Evolutionary conservation across 1,140 invertebrate species (phyloP).

Genomic region (Archivesica marissinica): DNA sequence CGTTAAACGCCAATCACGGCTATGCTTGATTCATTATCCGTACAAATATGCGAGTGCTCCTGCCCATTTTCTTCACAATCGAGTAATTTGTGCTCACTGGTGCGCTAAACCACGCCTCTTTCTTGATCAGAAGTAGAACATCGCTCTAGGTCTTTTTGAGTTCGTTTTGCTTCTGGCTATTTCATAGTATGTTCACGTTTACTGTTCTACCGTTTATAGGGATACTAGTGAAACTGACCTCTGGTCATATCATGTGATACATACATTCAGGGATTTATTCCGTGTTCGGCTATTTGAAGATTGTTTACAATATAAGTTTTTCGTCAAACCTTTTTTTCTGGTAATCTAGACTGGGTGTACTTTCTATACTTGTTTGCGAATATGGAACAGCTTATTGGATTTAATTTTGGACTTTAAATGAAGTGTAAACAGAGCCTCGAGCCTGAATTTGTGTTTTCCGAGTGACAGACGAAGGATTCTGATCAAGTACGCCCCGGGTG

Average conservation of each 20-base stretch:
- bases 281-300: background rate
- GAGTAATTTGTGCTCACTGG: constrained; percentile 36
- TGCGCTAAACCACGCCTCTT: constrained; percentile 40
- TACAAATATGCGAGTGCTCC: background rate
- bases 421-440: constrained; percentile 20
- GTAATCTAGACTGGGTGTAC: background rate
- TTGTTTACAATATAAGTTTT: background rate
- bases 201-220: constrained; percentile 23
- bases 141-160: constrained; percentile 52
- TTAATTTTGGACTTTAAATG: constrained; percentile 15
- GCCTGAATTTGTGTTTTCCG: background rate
- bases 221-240: constrained; percentile 40
- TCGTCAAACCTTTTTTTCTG: constrained; percentile 18
- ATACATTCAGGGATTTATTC: constrained; percentile 13
- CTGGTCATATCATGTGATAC: background rate
- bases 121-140: constrained; percentile 47
- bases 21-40: constrained; percentile 6
- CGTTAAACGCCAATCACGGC: constrained; percentile 49
- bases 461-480: background rate
- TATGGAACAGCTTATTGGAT: constrained; percentile 1
- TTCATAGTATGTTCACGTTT: constrained; percentile 41
- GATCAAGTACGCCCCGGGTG: background rate
- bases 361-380: background rate
- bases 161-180: constrained; percentile 60
- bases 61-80: constrained; percentile 23